Evolutionary conservation across 1,140 invertebrate species (phyloP), one percentile per base, ranked within the genome.

Genomic region (Eupeodes corollae): DNA sequence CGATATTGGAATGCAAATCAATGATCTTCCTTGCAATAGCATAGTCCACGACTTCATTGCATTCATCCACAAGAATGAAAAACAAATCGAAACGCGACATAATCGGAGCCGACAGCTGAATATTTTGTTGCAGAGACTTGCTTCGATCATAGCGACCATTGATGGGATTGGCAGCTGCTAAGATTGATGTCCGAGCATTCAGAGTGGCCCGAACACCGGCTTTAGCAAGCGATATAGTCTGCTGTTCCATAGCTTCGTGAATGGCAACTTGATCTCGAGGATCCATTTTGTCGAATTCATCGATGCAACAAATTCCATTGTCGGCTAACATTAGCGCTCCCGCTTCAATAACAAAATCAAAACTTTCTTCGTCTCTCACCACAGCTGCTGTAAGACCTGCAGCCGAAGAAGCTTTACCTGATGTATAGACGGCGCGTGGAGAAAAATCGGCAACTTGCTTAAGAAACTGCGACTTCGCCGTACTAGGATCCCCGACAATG

Each of bases 251-350:
- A 41, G 96, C 97, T 76, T 99, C 97, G 71, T 99, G 96, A 63
- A 98, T 99, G 21, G 97, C 96, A 6, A 99, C 94, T 70, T 98
- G 95, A 78, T 99, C 96, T 49, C 83, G 81, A 1, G 78, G 77
- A 68, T 99, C 96, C 97, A 99, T 99, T 75, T 99, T 99, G 63
- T 99, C 97, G 72, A 99, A 99, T 73, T 99, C 96, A 67, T 99
- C 96, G 56, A 99, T 99, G 67, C 96, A 99, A 68, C 96, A 99
- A 26, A 99, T 88, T 13, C 97, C 96, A 70, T 98, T 98, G 70
- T 99, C 96, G 0, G 96, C 96, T 56, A 99, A 78, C 94, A 99
- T 98, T 5, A 99, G 71, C 5, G 97, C 97, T 37, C 97, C 97
- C 16, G 96, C 97, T 78, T 99, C 97, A 49, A 99, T 99, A 2